Percentiles rank a stretch among this genome's conserved stretches.
These are phyloP conservation scores for Aphidius ervi DNA, from an alignment of 1,140 invertebrate species.

Conservation along the genomic window DNA sequence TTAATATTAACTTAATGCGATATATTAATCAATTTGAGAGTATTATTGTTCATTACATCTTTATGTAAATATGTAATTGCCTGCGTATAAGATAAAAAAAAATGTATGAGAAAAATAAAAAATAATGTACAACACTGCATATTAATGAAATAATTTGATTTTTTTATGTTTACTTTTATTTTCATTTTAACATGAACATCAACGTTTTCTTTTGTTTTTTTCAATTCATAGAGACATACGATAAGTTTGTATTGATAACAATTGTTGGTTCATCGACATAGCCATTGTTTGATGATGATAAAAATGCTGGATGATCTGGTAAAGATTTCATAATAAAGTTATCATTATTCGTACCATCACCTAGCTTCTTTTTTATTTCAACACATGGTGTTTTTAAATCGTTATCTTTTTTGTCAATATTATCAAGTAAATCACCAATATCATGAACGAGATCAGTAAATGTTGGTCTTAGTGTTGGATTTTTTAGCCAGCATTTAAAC, in stretches of 20 bases:
- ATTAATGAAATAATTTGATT: conserved; percentile 2
- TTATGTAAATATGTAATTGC: conserved; percentile 51
- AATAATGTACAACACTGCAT: conserved; percentile 31
- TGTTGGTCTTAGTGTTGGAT: conserved; percentile 71
- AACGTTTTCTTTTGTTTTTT: conserved; percentile 17
- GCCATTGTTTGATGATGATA: conserved; percentile 41
- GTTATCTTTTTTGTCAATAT: conserved; percentile 76
- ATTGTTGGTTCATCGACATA: conserved; percentile 52
- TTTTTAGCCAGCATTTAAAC: conserved; percentile 78
- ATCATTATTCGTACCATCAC: conserved; percentile 58
- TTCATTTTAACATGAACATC: conserved; percentile 18
- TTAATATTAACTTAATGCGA: too few species aligned
- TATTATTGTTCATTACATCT: conserved; percentile 48
- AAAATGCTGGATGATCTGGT: conserved; percentile 62
- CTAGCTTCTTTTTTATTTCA: conserved; percentile 61
- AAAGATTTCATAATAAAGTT: conserved; percentile 73
- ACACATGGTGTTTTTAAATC: conserved; percentile 79
- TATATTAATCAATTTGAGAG: conserved; percentile 27
- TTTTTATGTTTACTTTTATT: too few species aligned
- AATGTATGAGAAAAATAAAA: conserved; percentile 35
- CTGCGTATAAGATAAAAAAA: conserved; percentile 40
- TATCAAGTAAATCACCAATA: conserved; percentile 75
- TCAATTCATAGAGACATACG: conserved; percentile 48
- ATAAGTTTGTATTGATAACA: conserved; percentile 20
- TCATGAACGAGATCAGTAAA: conserved; percentile 71